phyloP scores from a whole-genome alignment of 1,140 invertebrate genomes.

The Ericerus pela region DNA sequence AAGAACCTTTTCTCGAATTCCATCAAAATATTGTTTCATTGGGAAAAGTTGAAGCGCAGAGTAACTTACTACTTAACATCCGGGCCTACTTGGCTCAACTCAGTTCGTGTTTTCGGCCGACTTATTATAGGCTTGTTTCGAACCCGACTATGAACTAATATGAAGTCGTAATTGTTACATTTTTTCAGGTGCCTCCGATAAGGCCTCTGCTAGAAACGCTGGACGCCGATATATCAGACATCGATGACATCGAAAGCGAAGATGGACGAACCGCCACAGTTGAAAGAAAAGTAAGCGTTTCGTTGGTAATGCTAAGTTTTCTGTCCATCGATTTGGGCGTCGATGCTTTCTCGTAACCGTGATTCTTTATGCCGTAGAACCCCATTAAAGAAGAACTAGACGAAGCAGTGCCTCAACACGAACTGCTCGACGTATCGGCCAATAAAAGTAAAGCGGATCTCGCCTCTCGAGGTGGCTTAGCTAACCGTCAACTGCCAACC shows the following conservation, averaged over 20 bases:
- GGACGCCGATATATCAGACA: slow-evolving; percentile 48
- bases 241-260: slow-evolving; percentile 54
- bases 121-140: too few species aligned
- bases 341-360: neutral
- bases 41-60: too few species aligned
- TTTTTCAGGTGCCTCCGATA: slow-evolving; percentile 23
- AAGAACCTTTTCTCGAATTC: too few species aligned
- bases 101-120: too few species aligned
- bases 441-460: slow-evolving; percentile 79
- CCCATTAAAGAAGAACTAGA: slow-evolving; percentile 64
- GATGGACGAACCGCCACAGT: slow-evolving; percentile 59
- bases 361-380: slow-evolving; percentile 17
- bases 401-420: slow-evolving; percentile 65
- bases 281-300: slow-evolving; percentile 49
- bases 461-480: slow-evolving; percentile 44
- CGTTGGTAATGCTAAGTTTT: slow-evolving; percentile 13
- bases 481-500: slow-evolving; percentile 38
- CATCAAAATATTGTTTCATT: too few species aligned
- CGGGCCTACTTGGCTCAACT: too few species aligned
- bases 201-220: slow-evolving; percentile 41
- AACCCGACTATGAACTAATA: too few species aligned
- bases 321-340: neutral
- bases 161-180: too few species aligned
- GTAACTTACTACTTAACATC: too few species aligned
- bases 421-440: slow-evolving; percentile 70